These are phyloP conservation scores for Tenthredo scrophulariae DNA, from an alignment of 2,888 invertebrate species.

Conservation along the genomic window DNA sequence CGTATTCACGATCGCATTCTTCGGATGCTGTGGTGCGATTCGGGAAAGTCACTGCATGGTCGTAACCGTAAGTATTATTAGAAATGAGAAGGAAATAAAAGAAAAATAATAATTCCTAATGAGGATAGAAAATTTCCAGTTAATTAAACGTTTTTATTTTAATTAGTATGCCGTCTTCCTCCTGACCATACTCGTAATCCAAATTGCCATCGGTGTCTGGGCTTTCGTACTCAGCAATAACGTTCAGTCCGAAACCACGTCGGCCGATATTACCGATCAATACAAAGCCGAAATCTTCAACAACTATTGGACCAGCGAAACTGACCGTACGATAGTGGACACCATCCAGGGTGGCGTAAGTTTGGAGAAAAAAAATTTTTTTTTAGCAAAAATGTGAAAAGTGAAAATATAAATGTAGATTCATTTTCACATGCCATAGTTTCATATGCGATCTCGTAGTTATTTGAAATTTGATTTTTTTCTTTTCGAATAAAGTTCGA, in stretches of 20 bases:
- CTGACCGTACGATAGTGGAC: conserved; percentile 82
- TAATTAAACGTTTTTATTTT: conserved; percentile 45
- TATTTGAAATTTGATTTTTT: not conserved
- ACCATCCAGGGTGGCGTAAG: conserved; percentile 83
- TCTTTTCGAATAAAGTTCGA: conserved; percentile 77
- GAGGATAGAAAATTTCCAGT: not conserved
- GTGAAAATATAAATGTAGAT: not conserved
- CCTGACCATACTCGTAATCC: conserved; percentile 86
- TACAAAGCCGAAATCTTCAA: conserved; percentile 72
- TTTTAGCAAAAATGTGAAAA: not conserved
- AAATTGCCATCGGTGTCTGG: conserved; percentile 85
- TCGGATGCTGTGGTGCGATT: conserved; percentile 76
- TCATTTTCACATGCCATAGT: not conserved
- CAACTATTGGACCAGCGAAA: conserved; percentile 77
- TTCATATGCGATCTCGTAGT: too few relatives aligned
- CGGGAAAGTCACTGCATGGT: conserved; percentile 76
- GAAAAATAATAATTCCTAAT: not conserved
- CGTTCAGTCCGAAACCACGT: conserved; percentile 70
- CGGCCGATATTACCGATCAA: conserved; percentile 78
- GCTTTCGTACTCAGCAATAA: conserved; percentile 84
- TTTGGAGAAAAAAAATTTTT: conserved; percentile 40
- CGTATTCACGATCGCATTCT: conserved; percentile 79
- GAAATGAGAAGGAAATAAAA: conserved; percentile 30
- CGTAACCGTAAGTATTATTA: conserved; percentile 70
- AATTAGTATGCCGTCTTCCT: conserved; percentile 87